Evolutionary conservation across 2,888 invertebrate genomes (phyloP), one percentile per base, ranked within the genome.

Genomic region (Nomada fucata): DNA sequence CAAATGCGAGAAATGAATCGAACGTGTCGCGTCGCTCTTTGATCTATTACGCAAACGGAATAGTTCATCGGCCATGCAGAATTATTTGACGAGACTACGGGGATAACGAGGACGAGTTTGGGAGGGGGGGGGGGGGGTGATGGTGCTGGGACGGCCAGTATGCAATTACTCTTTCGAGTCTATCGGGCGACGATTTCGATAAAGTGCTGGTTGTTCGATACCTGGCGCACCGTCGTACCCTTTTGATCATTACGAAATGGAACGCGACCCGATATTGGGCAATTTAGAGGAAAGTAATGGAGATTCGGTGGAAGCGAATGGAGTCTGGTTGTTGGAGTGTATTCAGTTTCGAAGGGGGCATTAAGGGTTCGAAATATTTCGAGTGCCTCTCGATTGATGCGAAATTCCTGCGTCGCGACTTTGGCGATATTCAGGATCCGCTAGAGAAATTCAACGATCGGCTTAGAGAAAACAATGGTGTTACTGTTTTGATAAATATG

Each of bases 61-160:
- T 70, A 76, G 67, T 83, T 57, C 68, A 83, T 83, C 63, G 68
- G 23, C 68, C 61, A 70, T 76, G 67, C 50, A 44, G 70, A 73
- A 75, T 78, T 85, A 81, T 82, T 82, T 76, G 70, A 76, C 70
- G 68, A 57, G 42, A 44, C 59, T 23, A 52, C 50, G 55, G 29
- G 61, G 18, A 23, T n/a, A 15, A 20, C 20, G 47, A 26, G 64
- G 20, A 29, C 2, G 2, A 29, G 29, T 15, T 5, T n/a, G n/a
- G n/a, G n/a, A n/a, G n/a, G n/a, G n/a, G n/a, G n/a, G n/a, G n/a
- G n/a, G n/a, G n/a, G 53, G 42, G 9, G 50, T 7, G 20, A 53
- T 11, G 36, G 20, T 3, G 20, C 1, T 15, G 18, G 4, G 20
- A 3, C 11, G 26, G 44, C 57, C 61, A 50, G n/a, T 65, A 26